Evolutionary conservation across 2,888 invertebrate species (phyloP).

Genomic region (Pseudococcus jackbeardsleyi): DNA sequence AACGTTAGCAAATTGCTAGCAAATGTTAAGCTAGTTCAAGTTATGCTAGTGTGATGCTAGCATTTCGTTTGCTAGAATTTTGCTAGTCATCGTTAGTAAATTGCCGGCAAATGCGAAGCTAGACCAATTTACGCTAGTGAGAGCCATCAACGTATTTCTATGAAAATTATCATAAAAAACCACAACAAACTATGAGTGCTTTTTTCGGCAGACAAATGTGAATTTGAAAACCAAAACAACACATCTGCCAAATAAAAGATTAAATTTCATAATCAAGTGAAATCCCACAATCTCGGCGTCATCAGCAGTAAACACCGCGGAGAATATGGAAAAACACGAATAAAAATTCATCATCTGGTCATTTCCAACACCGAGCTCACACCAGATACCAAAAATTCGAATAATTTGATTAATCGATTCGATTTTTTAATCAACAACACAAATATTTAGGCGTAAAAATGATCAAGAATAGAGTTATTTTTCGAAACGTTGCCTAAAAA

Average conservation of each 20-base stretch:
- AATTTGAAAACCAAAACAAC: neutral
- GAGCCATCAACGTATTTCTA: too few relatives aligned
- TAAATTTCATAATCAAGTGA: constrained; percentile 12
- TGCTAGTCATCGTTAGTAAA: too few relatives aligned
- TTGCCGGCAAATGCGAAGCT: too few relatives aligned
- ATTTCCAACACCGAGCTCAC: neutral
- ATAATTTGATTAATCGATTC: constrained; percentile 22
- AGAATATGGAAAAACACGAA: neutral
- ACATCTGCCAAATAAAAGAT: neutral
- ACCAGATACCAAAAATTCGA: neutral
- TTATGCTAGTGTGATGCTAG: too few relatives aligned
- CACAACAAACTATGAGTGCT: neutral
- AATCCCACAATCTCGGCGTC: neutral
- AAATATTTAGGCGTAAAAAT: neutral
- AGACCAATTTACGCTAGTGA: too few relatives aligned
- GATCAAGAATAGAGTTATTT: neutral
- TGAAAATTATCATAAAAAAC: neutral
- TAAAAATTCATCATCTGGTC: constrained; percentile 1
- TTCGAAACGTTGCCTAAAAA: neutral
- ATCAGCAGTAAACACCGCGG: neutral
- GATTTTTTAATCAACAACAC: neutral
- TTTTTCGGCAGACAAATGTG: neutral
- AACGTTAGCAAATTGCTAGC: too few relatives aligned
- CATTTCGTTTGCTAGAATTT: too few relatives aligned
- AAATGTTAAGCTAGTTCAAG: too few relatives aligned